phyloP scores from a whole-genome alignment of 2,888 invertebrate genomes.

The Epiblema foenella region DNA sequence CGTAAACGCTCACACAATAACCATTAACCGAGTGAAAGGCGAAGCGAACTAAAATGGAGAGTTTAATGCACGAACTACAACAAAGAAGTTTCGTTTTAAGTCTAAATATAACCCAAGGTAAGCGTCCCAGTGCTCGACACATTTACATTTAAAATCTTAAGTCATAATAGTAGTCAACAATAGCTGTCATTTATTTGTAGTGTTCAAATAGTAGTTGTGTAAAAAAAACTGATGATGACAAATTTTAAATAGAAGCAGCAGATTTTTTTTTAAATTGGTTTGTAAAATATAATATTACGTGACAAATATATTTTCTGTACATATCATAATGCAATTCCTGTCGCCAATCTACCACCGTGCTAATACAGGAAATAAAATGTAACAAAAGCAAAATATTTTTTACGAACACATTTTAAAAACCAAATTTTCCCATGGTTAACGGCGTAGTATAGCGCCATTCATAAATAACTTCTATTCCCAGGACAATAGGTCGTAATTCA shows the following conservation, averaged over 20 bases:
- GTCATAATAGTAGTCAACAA: too few relatives aligned
- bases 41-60: conserved; percentile 16
- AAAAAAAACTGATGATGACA: too few relatives aligned
- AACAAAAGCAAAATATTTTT: background rate
- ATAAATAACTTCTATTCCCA: conserved; percentile 65
- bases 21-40: conserved; percentile 10
- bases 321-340: background rate
- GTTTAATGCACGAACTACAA: conserved; percentile 3
- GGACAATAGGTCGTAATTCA: conserved; percentile 64
- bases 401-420: background rate
- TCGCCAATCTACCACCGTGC: background rate
- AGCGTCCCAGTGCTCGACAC: too few relatives aligned
- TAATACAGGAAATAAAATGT: background rate
- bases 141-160: background rate
- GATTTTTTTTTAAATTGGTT: background rate
- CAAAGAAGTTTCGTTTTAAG: background rate
- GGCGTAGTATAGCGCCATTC: conserved; percentile 14
- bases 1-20: conserved; percentile 21
- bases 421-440: conserved; percentile 1
- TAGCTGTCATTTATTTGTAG: too few relatives aligned
- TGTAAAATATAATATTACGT: too few relatives aligned
- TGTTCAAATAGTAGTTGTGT: too few relatives aligned
- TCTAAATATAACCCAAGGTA: background rate
- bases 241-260: too few relatives aligned
- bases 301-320: too few relatives aligned